Percentiles rank a stretch among this genome's conserved stretches.
Conservation (phyloP, 2,888 invertebrate genomes). For the Empis stercorea region DNA sequence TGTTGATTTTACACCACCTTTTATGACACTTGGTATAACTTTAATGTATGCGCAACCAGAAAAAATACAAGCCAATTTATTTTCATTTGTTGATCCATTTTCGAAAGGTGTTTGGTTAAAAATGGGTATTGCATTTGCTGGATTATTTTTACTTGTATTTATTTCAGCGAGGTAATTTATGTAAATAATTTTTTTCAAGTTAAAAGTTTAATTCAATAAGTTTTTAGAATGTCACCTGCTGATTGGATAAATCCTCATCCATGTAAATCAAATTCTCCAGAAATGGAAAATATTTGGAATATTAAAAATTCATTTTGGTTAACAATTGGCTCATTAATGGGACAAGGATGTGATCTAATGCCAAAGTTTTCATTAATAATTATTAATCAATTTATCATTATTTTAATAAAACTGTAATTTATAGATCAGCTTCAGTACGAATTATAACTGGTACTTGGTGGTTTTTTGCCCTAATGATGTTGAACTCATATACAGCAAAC, state of each 20-base stretch:
- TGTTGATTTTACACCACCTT: conserved; percentile 93
- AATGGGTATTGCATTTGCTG: conserved; percentile 75
- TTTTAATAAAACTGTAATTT: not conserved
- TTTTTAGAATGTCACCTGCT: conserved; percentile 67
- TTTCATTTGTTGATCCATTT: conserved; percentile 83
- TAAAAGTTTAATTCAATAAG: too few species aligned
- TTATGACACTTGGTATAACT: conserved; percentile 92
- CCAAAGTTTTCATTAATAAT: conserved; percentile 52
- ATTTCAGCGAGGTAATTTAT: not conserved
- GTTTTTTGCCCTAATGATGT: conserved; percentile 85
- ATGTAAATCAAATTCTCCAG: conserved; percentile 69
- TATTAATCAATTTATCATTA: not conserved
- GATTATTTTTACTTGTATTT: conserved; percentile 23
- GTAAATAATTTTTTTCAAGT: not conserved
- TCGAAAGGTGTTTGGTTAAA: conserved; percentile 84
- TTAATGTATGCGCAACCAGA: conserved; percentile 74
- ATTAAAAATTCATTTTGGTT: conserved; percentile 86
- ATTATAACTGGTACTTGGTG: conserved; percentile 85
- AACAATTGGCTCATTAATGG: conserved; percentile 80
- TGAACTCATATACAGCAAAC: conserved; percentile 89
- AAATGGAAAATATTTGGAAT: conserved; percentile 78
- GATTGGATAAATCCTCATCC: conserved; percentile 93
- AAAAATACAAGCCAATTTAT: conserved; percentile 61
- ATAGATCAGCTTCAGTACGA: conserved; percentile 75
- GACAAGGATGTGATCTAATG: conserved; percentile 83